Base-by-base conservation (phyloP, 2,888 invertebrate genomes). In the Laothoe populi region DNA sequence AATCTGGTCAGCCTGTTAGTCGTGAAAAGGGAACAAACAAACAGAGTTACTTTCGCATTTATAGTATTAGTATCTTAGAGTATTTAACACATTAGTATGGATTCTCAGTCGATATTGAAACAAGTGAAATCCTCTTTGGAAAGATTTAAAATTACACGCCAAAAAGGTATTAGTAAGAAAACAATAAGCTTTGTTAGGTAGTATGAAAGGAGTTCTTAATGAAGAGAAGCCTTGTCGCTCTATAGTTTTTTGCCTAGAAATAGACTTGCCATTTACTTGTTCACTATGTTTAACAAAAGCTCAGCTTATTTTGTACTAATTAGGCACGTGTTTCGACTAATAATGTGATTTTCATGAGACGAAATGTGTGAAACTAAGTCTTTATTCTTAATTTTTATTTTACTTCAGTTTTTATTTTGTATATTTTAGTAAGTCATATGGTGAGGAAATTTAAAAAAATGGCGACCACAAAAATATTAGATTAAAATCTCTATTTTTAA, bases 151-250 rank as follows among this genome's bases (percentile, higher is more conserved):
- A 73, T 68, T 70, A 71, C 74, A 74, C 73, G 75, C 74, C 67
- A 74, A 70, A 66, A 65, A 68, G 59, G 64, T 70, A 75, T 81
- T 78, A 79, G 67, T 65, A 40, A 68, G 66, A 72, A 73, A 77
- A 74, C 66, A 53, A 53, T 53, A 19, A 19, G 64, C 67, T 69
- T 69, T 65, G 63, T 65, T 64, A 62, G 21, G 66, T 57, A 58
- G 60, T 60, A 65, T 70, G 66, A 73, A 76, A 69, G 64, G 66
- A 68, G 59, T 31, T 67, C 64, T 64, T 73, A 73, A 77, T 80
- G 71, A 78, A 77, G 69, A 66, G 19, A 65, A 69, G 49, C 46
- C 63, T 63, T 53, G 35, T 19, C 19, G 53, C 53, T 44, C 35
- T 19, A 10, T 19, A 35, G n/a, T 31, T 53, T 53, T 53, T 46